Evolutionary conservation across 2,888 invertebrate genomes (phyloP).

Genomic region (Brachyptera putata): DNA sequence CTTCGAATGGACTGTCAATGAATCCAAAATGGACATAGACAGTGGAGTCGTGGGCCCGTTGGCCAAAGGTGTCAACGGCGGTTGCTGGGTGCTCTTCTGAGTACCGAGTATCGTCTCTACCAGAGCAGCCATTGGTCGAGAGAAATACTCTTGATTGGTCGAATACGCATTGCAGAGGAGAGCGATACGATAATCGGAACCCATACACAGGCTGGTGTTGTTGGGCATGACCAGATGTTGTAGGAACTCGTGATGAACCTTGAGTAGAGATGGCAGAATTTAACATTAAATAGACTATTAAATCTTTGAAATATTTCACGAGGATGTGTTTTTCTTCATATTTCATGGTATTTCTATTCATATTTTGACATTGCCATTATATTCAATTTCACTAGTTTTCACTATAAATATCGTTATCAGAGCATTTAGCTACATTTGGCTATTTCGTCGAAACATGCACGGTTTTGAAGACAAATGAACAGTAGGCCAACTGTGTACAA

Average conservation of each 20-base stretch:
- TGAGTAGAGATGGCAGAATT: too few relatives aligned
- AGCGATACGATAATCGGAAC: slow-evolving; percentile 85
- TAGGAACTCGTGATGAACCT: slow-evolving; percentile 59
- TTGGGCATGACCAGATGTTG: slow-evolving; percentile 78
- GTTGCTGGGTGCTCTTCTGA: slow-evolving; percentile 38
- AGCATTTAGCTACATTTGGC: too few relatives aligned
- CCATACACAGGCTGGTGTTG: slow-evolving; percentile 63
- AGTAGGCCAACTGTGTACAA: too few relatives aligned
- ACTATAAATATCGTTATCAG: too few relatives aligned
- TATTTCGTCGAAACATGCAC: too few relatives aligned
- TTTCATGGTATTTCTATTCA: too few relatives aligned
- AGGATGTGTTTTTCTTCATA: too few relatives aligned
- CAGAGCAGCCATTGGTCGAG: slow-evolving; percentile 86
- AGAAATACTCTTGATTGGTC: slow-evolving; percentile 87
- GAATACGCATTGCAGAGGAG: slow-evolving; percentile 93
- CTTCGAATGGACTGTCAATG: slow-evolving; percentile 91
- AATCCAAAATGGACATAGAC: slow-evolving; percentile 89
- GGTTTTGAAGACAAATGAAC: too few relatives aligned
- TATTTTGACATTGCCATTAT: too few relatives aligned
- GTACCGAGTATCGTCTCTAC: slow-evolving; percentile 76
- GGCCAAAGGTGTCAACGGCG: slow-evolving; percentile 45
- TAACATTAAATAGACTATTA: too few relatives aligned
- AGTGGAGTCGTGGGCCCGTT: slow-evolving; percentile 82
- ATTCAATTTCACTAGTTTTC: too few relatives aligned
- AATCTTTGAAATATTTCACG: too few relatives aligned